Evolutionary conservation across 2,113 vertebrate species (phyloP).

Genomic region (Smithornis capensis): DNA sequence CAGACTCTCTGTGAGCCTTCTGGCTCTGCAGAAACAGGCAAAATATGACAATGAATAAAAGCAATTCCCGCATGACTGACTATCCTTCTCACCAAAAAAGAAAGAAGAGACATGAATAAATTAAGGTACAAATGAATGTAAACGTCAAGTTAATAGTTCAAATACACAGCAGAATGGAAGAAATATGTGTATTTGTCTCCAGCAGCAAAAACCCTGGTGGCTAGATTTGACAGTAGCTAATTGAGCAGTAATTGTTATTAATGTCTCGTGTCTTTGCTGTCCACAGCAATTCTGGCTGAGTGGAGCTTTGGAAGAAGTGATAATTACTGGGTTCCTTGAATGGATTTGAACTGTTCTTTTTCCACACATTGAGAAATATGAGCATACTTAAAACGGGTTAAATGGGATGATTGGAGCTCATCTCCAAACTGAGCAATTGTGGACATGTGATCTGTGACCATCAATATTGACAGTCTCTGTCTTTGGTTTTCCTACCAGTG

Average conservation of each 20-base stretch:
- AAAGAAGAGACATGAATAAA: background rate
- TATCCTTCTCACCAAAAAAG: background rate
- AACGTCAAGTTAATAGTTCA: background rate
- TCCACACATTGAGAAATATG: background rate
- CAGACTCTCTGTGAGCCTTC: background rate
- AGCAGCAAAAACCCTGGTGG: background rate
- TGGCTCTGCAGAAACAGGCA: background rate
- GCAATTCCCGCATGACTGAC: background rate
- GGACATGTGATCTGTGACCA: background rate
- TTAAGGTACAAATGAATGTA: constrained; percentile 9
- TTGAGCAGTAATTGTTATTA: constrained; percentile 37
- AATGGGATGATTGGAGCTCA: background rate
- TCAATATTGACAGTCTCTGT: background rate
- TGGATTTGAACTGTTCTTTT: background rate
- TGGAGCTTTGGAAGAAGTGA: background rate
- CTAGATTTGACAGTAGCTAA: constrained; percentile 25
- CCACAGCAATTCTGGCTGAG: background rate
- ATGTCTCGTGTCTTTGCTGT: background rate
- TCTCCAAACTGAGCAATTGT: background rate
- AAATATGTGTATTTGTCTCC: background rate
- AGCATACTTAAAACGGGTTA: background rate
- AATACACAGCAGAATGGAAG: background rate
- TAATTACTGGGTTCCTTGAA: background rate
- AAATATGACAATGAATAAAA: background rate
- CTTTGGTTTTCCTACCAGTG: background rate